Base-by-base conservation (phyloP, 2,888 invertebrate species). In the Habrosyne pyritoides region DNA sequence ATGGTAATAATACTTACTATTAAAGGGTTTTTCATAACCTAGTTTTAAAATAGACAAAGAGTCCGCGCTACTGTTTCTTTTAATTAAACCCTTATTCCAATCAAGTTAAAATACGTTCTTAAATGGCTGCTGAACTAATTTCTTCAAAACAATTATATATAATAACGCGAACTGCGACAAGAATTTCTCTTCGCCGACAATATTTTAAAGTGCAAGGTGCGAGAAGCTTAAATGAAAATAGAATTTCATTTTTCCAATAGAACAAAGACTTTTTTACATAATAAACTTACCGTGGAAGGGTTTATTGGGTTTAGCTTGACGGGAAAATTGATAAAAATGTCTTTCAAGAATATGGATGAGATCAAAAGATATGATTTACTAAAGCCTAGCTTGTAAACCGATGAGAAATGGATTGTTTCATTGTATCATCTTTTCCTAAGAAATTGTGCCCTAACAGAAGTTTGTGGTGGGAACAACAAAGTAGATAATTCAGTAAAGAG, bases 401-500 rank as follows among this genome's bases (percentile, higher is more conserved):
- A 36, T 36, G 14, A 36, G n/a, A 14, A 36, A 36, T 6, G 14
- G 14, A 36, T 36, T 36, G 36, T 59, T 54, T 56, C 10, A 50
- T 28, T 59, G 56, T 54, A 60, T 57, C 50, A 55, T 60, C 59
- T 50, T 14, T 18, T 21, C 30, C 51, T 49, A 52, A 57, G 36
- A 36, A 57, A 36, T 57, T 55, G 55, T 61, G 42, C 52, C 10
- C 24, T 3, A 24, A 18, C 56, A 22, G 46, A 70, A 64, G 66
- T 68, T 69, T 60, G 56, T 33, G 55, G 48, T 49, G 18, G 33
- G 60, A 60, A 54, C 53, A 53, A 24, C 47, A 7, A 52, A 52
- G 46, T 47, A 63, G 53, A 63, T 63, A 67, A 63, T 57, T 63
- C 53, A 56, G 55, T 54, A 49, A 54, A 60, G 57, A 60, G 61